Percentiles rank a stretch among this genome's conserved stretches.
Conservation (phyloP, 1,140 invertebrate species). For the Mactra quadrangularis region DNA sequence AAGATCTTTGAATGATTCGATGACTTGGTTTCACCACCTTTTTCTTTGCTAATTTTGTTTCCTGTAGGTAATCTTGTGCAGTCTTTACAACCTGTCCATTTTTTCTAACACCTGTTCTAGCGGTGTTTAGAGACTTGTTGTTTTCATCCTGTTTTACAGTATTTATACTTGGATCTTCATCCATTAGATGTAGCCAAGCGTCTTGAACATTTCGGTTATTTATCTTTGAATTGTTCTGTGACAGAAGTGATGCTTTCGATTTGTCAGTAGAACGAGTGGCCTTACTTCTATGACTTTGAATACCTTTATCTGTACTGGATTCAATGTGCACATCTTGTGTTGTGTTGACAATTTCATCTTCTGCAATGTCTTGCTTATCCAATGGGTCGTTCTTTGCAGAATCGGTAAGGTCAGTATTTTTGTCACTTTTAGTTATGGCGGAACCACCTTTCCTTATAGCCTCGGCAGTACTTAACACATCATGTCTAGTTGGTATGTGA, state of each 20-base stretch:
- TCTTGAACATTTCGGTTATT: slow-evolving; percentile 19
- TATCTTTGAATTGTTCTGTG: slow-evolving; percentile 10
- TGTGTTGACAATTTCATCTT: too few relatives aligned
- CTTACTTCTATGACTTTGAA: too few relatives aligned
- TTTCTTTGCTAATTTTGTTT: background rate
- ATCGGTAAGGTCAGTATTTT: too few relatives aligned
- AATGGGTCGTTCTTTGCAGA: too few relatives aligned
- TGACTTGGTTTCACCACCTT: slow-evolving; percentile 20
- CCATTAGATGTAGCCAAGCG: slow-evolving; percentile 36
- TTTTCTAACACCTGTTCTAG: slow-evolving; percentile 17
- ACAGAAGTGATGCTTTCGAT: background rate
- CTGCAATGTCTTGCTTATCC: too few relatives aligned
- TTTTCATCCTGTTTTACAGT: background rate
- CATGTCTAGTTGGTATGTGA: slow-evolving; percentile 15
- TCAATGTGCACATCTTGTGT: too few relatives aligned
- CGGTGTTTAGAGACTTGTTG: background rate
- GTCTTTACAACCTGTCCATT: background rate
- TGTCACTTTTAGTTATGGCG: too few relatives aligned
- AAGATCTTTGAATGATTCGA: slow-evolving; percentile 45
- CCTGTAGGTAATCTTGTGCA: background rate
- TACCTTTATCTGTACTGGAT: too few relatives aligned
- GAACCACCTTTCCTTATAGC: too few relatives aligned
- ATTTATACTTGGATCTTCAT: slow-evolving; percentile 6
- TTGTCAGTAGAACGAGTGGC: too few relatives aligned
- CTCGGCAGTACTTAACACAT: slow-evolving; percentile 23